phyloP scores from a whole-genome alignment of 2,888 invertebrate genomes.

The Minunthozetes semirufus region DNA sequence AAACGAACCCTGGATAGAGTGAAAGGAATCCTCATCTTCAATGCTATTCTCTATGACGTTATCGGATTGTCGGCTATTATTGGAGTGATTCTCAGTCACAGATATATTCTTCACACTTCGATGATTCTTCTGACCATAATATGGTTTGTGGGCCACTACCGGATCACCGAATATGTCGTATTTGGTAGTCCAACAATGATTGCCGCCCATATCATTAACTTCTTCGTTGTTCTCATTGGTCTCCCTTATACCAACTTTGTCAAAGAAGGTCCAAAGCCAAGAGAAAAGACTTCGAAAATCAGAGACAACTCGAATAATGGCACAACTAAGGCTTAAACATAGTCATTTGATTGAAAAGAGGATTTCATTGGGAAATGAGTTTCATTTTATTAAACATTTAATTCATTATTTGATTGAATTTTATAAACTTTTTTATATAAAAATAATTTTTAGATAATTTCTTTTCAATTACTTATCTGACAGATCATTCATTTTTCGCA shows the following conservation, averaged over 20 bases:
- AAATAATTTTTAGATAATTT: too few relatives aligned
- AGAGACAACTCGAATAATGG: background rate
- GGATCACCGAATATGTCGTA: constrained; percentile 4
- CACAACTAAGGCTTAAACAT: background rate
- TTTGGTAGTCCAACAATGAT: background rate
- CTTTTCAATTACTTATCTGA: too few relatives aligned
- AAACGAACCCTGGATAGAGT: constrained; percentile 8
- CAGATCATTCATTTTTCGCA: too few relatives aligned
- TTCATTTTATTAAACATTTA: too few relatives aligned
- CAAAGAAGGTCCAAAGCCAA: background rate
- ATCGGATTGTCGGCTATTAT: constrained; percentile 27
- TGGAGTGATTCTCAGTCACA: background rate
- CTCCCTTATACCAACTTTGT: background rate
- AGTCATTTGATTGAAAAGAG: too few relatives aligned
- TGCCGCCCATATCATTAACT: constrained; percentile 32
- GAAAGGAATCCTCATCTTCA: constrained; percentile 24
- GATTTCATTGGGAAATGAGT: too few relatives aligned
- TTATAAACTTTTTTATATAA: too few relatives aligned
- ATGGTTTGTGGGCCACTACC: constrained; percentile 33
- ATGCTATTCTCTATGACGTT: constrained; percentile 28
- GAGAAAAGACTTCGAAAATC: background rate
- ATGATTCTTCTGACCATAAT: constrained; percentile 18
- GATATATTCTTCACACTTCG: constrained; percentile 4
- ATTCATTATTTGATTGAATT: too few relatives aligned
- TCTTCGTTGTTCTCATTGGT: constrained; percentile 23